These are phyloP conservation scores for Lysandra bellargus DNA, from an alignment of 2,888 invertebrate species.

Conservation along the genomic window DNA sequence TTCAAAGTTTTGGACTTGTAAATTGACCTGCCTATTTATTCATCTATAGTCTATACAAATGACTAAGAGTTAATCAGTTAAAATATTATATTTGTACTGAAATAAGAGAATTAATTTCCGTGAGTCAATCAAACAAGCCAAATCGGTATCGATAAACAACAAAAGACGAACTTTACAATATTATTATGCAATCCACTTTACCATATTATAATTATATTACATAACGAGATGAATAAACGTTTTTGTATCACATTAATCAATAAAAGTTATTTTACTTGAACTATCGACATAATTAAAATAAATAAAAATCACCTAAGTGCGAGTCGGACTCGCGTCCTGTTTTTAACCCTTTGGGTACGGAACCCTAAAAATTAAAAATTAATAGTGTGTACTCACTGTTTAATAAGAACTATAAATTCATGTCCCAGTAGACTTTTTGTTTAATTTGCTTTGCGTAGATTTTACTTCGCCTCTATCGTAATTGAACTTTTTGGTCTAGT, in stretches of 20 bases:
- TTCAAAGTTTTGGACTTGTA: not conserved
- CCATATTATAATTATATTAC: not conserved
- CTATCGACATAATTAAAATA: not conserved
- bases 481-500: constrained; percentile 73
- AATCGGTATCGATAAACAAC: constrained; percentile 50
- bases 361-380: too few relatives aligned
- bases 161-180: constrained; percentile 26
- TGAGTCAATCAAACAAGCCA: constrained; percentile 57
- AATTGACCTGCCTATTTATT: not conserved
- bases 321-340: not conserved
- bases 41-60: not conserved
- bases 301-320: not conserved
- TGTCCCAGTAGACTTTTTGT: too few relatives aligned
- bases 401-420: too few relatives aligned
- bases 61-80: not conserved
- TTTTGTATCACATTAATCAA: not conserved
- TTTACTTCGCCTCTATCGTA: constrained; percentile 75
- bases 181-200: not conserved
- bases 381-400: too few relatives aligned
- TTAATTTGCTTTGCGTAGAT: constrained; percentile 43
- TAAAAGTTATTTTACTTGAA: not conserved
- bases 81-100: not conserved
- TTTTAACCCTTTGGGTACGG: too few relatives aligned
- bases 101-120: constrained; percentile 56
- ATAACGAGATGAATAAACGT: not conserved